A percentile compares a stretch with the other conserved stretches of the same genome.
Evolutionary conservation across 2,113 vertebrate genomes (phyloP).

Genomic region (Crotalus tigris): DNA sequence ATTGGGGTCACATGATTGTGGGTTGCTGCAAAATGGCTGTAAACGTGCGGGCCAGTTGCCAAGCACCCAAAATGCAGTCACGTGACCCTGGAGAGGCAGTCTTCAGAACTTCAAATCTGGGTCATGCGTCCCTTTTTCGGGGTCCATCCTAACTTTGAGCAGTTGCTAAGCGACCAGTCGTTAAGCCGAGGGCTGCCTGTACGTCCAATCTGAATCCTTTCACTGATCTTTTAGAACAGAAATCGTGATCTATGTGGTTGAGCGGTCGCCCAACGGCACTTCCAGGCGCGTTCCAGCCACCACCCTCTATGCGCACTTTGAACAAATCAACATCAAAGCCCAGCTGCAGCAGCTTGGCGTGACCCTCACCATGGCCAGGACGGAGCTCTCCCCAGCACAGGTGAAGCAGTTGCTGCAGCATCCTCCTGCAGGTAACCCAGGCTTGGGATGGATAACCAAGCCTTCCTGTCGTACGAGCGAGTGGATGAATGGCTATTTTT

Average conservation of each 20-base stretch:
- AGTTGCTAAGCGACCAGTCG: background rate
- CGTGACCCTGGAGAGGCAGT: background rate
- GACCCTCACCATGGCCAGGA: slow-evolving; percentile 81
- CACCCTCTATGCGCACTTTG: slow-evolving; percentile 79
- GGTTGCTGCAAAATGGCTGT: no score
- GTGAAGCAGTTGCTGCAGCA: slow-evolving; percentile 93
- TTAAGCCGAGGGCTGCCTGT: background rate
- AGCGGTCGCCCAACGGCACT: slow-evolving; percentile 91
- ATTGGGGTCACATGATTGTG: no score
- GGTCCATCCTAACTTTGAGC: background rate
- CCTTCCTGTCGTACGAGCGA: background rate
- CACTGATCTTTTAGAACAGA: slow-evolving; percentile 79
- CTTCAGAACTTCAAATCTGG: background rate
- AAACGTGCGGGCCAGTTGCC: no score
- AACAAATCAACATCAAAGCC: slow-evolving; percentile 84
- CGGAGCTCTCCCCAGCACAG: slow-evolving; percentile 87
- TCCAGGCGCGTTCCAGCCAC: slow-evolving; percentile 88
- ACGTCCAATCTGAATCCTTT: background rate
- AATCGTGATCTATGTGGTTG: slow-evolving; percentile 91
- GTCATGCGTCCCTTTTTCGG: background rate
- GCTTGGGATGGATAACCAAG: background rate
- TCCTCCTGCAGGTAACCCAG: slow-evolving; percentile 81
- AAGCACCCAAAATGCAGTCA: background rate
- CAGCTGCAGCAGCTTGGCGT: slow-evolving; percentile 89
- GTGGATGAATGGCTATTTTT: background rate